Base-by-base conservation (phyloP, 2,888 invertebrate species). In the Argynnis bischoffii region DNA sequence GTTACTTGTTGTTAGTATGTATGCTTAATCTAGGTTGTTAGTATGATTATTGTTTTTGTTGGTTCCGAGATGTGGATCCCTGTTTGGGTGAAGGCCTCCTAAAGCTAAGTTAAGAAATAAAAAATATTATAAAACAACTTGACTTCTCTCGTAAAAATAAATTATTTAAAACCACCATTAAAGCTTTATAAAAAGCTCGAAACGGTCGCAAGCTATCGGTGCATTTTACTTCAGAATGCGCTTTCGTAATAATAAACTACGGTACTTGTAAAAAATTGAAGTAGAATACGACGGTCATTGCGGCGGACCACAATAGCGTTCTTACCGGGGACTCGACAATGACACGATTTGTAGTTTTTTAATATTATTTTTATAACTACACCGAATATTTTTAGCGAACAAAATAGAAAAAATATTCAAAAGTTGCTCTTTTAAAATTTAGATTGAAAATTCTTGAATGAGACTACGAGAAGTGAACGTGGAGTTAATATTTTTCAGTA, bases 181-280 rank as follows among this genome's bases (percentile, higher is more conserved):
- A 61, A 50, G 47, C 48, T 59, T 14, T 31, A 48, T 48, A 48
- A 59, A 59, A 61, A 18, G 31, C 47, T 54, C 48, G 48, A 53
- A 48, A 59, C 48, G 48, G 48, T 55, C 26, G 46, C 66, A 16
- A 63, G 50, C 21, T 67, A 65, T 64, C 50, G 26, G 15, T 35
- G 53, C 48, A 57, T 57, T 67, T 55, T 57, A 50, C 64, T 63
- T 55, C 63, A 59, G 55, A 69, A 71, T 66, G 67, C 53, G 67
- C 71, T 73, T 55, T 72, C 59, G 55, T 50, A 69, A 73, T 73
- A 71, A 67, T 64, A 71, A 71, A 69, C 63, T 69, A 67, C 41
- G 41, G 60, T 41, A 60, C 59, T 67, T 67, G 41, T 65, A 65
- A 65, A 69, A 55, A 66, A 63, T 66, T 63, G 56, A 68, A 73